Evolutionary conservation across 2,888 invertebrate genomes (phyloP), one percentile per base, ranked within the genome.

Genomic region (Diaperis boleti): DNA sequence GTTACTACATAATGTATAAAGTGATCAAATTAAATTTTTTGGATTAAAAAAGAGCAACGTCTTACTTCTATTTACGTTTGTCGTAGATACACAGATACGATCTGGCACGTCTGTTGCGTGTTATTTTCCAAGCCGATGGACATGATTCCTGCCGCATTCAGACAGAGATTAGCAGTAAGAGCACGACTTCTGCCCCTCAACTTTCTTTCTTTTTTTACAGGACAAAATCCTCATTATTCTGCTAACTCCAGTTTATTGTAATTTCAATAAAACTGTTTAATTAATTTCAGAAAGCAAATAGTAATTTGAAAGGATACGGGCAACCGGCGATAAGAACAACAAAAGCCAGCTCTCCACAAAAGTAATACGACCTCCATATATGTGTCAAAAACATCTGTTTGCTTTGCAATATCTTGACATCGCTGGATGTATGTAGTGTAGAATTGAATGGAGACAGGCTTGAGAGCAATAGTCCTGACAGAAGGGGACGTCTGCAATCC

Each of bases 121-220:
- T 85, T 83, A 84, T 85, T 85, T 85, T 85, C 85, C 85, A 81
- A 82, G 81, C 83, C 83, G 84, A 81, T 85, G 83, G 84, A 83
- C 84, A 78, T 83, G 83, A 85, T 84, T 83, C 82, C 78, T 72
- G 76, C 69, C 66, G 69, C 74, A 76, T 76, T 79, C 77, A 76
- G 72, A 72, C 75, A 74, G 72, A 78, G 80, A 79, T 79, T 79
- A 80, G 78, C 72, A 72, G 74, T 70, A 75, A 71, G 65, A 73
- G 78, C 73, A 75, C 76, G 76, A 78, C 76, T 78, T 76, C 76
- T 77, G 78, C 75, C 79, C 77, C 78, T 78, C 77, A 72, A 61
- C 70, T 62, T 65, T 59, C 67, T 66, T 61, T 60, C 54, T 59
- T 59, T 33, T 39, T 47, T 50, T 15, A 4, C 10, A 59, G 37